These are phyloP conservation scores for Hyppa rectilinea DNA, from an alignment of 2,888 invertebrate genomes.

Conservation along the genomic window DNA sequence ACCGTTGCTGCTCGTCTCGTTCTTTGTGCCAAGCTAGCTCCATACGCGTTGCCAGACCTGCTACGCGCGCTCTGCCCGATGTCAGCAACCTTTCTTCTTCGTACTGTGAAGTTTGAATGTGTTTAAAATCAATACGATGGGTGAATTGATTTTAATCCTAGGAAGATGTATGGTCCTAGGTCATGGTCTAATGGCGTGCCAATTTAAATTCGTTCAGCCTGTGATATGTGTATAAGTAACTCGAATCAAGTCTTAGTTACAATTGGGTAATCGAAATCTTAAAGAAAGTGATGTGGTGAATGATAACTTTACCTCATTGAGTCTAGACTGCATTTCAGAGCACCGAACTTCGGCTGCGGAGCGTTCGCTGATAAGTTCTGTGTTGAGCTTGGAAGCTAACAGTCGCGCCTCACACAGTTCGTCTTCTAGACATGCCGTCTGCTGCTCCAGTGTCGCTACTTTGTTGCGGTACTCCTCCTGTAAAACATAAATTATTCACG, in stretches of 20 bases:
- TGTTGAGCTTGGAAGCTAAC: conserved; percentile 95
- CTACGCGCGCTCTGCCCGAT: conserved; percentile 96
- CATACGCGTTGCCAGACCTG: conserved; percentile 96
- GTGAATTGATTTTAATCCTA: no score
- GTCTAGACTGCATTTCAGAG: conserved; percentile 96
- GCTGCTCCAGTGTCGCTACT: conserved; percentile 94
- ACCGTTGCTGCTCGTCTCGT: conserved; percentile 97
- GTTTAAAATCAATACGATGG: background rate
- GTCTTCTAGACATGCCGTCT: conserved; percentile 96
- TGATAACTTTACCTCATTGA: conserved; percentile 92
- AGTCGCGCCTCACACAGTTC: conserved; percentile 96
- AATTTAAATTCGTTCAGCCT: no score
- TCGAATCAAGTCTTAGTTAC: no score
- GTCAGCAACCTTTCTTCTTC: conserved; percentile 96
- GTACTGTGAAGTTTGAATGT: conserved; percentile 86
- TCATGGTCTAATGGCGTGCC: no score
- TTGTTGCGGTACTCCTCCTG: conserved; percentile 93
- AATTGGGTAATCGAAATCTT: no score
- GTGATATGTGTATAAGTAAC: no score
- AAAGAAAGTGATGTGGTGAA: no score
- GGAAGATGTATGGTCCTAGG: no score
- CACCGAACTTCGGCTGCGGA: conserved; percentile 96
- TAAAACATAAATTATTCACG: conserved; percentile 13
- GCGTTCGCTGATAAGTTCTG: conserved; percentile 97
- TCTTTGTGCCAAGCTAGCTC: conserved; percentile 98